These are phyloP conservation scores for Lamprologus tigripictilis DNA, from an alignment of 2,113 vertebrate species.

Conservation along the genomic window DNA sequence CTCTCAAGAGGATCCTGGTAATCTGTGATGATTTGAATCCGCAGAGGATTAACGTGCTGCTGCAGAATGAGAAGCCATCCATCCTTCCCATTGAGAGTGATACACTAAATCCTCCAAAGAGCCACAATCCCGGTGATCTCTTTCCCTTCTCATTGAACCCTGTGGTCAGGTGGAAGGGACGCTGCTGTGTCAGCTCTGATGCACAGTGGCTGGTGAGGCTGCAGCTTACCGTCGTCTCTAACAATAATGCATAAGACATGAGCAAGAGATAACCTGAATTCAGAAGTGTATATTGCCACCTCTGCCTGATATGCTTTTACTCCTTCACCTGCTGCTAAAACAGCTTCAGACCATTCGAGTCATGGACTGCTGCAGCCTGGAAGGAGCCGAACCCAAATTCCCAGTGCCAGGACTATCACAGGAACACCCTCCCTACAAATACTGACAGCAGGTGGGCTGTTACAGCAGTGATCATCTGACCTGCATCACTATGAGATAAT, in stretches of 20 bases:
- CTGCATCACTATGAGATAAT: neutral
- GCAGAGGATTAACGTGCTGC: conserved; percentile 21
- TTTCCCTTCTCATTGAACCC: neutral
- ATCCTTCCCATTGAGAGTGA: neutral
- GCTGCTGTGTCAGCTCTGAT: neutral
- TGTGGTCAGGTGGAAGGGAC: neutral
- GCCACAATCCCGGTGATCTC: conserved; percentile 13
- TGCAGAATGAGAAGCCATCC: conserved; percentile 25
- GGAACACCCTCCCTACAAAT: neutral
- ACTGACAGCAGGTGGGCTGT: neutral
- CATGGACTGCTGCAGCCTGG: neutral
- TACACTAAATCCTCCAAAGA: conserved; percentile 36
- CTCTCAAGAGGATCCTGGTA: neutral
- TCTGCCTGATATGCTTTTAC: neutral
- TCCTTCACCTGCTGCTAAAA: neutral
- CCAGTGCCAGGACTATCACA: neutral
- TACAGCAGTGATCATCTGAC: neutral
- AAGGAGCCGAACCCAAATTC: rapidly evolving
- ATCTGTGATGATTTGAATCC: neutral
- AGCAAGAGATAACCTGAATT: neutral
- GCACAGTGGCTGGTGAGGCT: neutral
- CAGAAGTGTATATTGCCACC: neutral
- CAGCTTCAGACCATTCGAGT: neutral
- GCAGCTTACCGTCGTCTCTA: neutral
- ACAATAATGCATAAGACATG: neutral